Percentiles rank a stretch among this genome's conserved stretches.
These are phyloP conservation scores for Keiferia lycopersicella DNA, from an alignment of 2,888 invertebrate species.

Conservation along the genomic window DNA sequence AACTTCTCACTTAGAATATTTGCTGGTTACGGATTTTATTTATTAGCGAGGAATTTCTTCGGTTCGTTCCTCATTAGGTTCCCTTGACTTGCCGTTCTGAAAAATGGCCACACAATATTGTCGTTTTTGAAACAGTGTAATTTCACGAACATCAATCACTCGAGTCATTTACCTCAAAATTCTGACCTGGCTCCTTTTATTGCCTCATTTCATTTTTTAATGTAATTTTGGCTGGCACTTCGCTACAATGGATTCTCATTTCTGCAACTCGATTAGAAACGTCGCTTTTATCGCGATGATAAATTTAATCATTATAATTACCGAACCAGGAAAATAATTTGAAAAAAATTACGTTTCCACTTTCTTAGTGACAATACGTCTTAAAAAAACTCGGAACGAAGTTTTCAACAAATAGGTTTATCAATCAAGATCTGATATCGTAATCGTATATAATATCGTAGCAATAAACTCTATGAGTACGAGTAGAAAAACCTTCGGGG, in stretches of 20 bases:
- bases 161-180: slow-evolving; percentile 68
- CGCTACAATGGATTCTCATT: slow-evolving; percentile 27
- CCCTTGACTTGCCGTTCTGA: slow-evolving; percentile 35
- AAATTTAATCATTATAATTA: slow-evolving; percentile 6
- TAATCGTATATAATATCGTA: neutral
- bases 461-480: neutral
- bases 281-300: slow-evolving; percentile 12
- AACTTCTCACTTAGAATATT: slow-evolving; percentile 28
- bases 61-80: neutral
- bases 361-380: neutral
- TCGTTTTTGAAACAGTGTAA: slow-evolving; percentile 64
- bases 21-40: slow-evolving; percentile 20
- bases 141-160: slow-evolving; percentile 75
- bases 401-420: slow-evolving; percentile 13
- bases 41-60: slow-evolving; percentile 13
- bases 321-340: neutral
- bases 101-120: slow-evolving; percentile 53
- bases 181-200: slow-evolving; percentile 65
- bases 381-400: neutral
- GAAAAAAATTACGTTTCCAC: neutral
- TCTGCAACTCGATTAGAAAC: slow-evolving; percentile 29
- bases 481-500: slow-evolving; percentile 11
- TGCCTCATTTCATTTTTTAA: slow-evolving; percentile 64
- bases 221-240: slow-evolving; percentile 46
- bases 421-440: slow-evolving; percentile 4